Evolutionary conservation across 2,888 invertebrate species (phyloP), one percentile per base, ranked within the genome.

Genomic region (Zygogramma bicolorata): DNA sequence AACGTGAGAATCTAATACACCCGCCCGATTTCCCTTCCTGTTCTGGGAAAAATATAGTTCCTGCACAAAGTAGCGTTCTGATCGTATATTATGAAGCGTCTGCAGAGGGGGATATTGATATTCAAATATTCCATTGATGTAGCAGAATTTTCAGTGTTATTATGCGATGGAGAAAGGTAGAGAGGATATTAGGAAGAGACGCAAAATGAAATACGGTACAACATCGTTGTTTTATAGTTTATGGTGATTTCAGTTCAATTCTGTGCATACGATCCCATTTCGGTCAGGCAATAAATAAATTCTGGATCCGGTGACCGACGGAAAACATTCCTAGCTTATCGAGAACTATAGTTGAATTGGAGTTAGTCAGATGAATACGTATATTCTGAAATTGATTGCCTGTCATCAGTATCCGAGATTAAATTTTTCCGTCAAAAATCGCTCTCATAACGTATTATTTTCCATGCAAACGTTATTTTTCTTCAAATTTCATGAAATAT

Each of bases 91-190:
- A 53, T 53, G 27, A 53, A 53, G n/a, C n/a, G 25, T 6, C 53
- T 53, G 27, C 25, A 7, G 27, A 27, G 27, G 27, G 27, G 53
- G 27, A 53, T 53, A 53, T 53, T 53, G 53, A 53, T 53, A 53
- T 53, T n/a, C 53, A 53, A 53, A 53, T 53, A 53, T 15, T 25
- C 27, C n/a, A 53, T 53, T 53, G 53, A 53, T 53, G 53, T 22
- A 27, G 53, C 27, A 27, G 53, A 25, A 53, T 53, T 53, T 53
- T 4, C 53, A 10, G n/a, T 53, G 53, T 53, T 53, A 53, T 53
- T 53, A 27, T 25, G 15, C 27, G 53, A 53, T 25, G 53, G 53
- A 27, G 25, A 25, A n/a, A 7, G 27, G 13, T 6, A 10, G 53
- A 27, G 27, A 27, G 53, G 53, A 53, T 53, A 53, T 53, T 53